These are phyloP conservation scores for Leuciscus waleckii DNA, from an alignment of 2,797 vertebrate species.

Conservation along the genomic window DNA sequence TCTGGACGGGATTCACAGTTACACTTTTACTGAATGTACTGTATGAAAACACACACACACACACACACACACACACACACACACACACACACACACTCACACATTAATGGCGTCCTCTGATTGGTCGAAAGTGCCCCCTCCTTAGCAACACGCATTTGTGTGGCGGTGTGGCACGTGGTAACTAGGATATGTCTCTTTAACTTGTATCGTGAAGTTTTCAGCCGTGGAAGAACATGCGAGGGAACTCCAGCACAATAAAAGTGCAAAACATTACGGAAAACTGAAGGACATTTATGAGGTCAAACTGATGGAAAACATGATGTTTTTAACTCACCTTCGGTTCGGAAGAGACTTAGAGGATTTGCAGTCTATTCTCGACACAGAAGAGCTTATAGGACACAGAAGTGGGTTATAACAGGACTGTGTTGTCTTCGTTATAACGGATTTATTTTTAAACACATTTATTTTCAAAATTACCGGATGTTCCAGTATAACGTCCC, in stretches of 20 bases:
- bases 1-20: too few species aligned
- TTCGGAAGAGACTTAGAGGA: constrained; percentile 29
- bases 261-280: neutral
- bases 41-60: too few species aligned
- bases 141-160: constrained; percentile 72
- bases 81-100: too few species aligned
- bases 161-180: constrained; percentile 67
- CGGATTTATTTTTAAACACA: neutral
- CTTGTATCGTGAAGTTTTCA: constrained; percentile 40
- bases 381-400: constrained; percentile 29
- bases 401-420: constrained; percentile 16
- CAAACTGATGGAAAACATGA: neutral
- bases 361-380: constrained; percentile 31
- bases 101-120: constrained; percentile 55
- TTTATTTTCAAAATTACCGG: constrained; percentile 8
- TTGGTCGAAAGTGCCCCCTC: constrained; percentile 70
- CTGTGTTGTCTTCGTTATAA: neutral
- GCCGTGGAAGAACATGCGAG: neutral
- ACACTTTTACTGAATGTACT: too few species aligned
- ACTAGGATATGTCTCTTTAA: constrained; percentile 65
- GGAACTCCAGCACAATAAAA: neutral
- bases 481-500: neutral
- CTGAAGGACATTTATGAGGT: neutral
- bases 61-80: too few species aligned
- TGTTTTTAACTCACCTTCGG: constrained; percentile 5